Conservation (phyloP, 2,888 invertebrate species). For the Heliconius cydno region DNA sequence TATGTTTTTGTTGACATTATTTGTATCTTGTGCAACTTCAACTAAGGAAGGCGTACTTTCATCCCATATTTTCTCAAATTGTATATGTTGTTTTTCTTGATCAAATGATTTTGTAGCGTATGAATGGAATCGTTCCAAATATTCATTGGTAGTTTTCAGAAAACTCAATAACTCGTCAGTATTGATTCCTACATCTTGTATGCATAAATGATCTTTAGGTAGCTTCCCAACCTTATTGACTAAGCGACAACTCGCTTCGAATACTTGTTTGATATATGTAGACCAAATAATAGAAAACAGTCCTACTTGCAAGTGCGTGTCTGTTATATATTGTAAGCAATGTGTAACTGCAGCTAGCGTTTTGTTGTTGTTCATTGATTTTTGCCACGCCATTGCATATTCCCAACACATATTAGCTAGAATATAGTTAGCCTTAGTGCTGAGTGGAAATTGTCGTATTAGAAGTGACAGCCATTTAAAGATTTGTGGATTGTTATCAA, state of each 20-base stretch:
- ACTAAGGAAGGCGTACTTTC: constrained; percentile 87
- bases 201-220: constrained; percentile 92
- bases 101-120: constrained; percentile 69
- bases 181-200: constrained; percentile 89
- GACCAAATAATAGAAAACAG: constrained; percentile 94
- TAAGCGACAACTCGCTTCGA: constrained; percentile 89
- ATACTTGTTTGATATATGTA: constrained; percentile 91
- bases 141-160: constrained; percentile 73
- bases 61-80: constrained; percentile 87
- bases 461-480: constrained; percentile 86
- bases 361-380: constrained; percentile 86
- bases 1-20: constrained; percentile 88
- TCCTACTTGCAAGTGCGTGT: constrained; percentile 88
- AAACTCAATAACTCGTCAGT: constrained; percentile 84
- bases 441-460: constrained; percentile 92
- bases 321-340: constrained; percentile 87
- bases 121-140: constrained; percentile 74
- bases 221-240: constrained; percentile 92
- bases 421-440: constrained; percentile 90
- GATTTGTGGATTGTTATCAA: constrained; percentile 77
- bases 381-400: constrained; percentile 93
- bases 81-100: constrained; percentile 70
- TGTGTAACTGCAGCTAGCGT: constrained; percentile 88
- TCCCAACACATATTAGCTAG: constrained; percentile 96
- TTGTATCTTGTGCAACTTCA: constrained; percentile 90